Conservation (phyloP, 2,113 vertebrate species). For the Heliornis fulica region DNA sequence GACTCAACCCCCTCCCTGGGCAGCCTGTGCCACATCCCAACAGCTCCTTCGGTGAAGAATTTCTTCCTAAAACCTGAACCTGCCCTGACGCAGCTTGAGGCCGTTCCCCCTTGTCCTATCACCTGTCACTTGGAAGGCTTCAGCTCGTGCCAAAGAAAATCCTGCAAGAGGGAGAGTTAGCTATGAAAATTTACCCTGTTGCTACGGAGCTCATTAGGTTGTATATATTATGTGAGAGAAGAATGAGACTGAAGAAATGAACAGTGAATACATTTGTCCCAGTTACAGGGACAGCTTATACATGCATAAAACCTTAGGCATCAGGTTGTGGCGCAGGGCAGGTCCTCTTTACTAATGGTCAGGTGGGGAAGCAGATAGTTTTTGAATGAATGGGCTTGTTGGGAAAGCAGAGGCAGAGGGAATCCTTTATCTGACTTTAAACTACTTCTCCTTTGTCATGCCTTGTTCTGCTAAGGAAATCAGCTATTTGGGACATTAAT, state of each 20-base stretch:
- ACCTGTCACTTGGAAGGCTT: too few relatives aligned
- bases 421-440: neutral
- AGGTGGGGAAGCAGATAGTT: neutral
- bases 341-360: neutral
- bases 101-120: too few relatives aligned
- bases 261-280: neutral
- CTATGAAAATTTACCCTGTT: neutral
- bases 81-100: too few relatives aligned
- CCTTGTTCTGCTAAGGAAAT: neutral
- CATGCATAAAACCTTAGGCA: neutral
- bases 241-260: neutral
- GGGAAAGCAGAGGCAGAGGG: neutral
- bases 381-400: neutral
- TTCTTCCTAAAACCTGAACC: too few relatives aligned
- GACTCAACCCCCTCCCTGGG: too few relatives aligned
- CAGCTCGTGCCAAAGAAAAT: neutral
- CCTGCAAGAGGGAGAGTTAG: slow-evolving; percentile 12
- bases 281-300: neutral
- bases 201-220: neutral
- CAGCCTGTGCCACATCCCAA: too few relatives aligned
- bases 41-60: too few relatives aligned
- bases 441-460: neutral
- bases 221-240: neutral
- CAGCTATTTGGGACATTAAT: neutral
- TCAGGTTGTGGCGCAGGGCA: neutral